These are phyloP conservation scores for Callipepla californica DNA, from an alignment of 2,113 vertebrate genomes.

Conservation along the genomic window DNA sequence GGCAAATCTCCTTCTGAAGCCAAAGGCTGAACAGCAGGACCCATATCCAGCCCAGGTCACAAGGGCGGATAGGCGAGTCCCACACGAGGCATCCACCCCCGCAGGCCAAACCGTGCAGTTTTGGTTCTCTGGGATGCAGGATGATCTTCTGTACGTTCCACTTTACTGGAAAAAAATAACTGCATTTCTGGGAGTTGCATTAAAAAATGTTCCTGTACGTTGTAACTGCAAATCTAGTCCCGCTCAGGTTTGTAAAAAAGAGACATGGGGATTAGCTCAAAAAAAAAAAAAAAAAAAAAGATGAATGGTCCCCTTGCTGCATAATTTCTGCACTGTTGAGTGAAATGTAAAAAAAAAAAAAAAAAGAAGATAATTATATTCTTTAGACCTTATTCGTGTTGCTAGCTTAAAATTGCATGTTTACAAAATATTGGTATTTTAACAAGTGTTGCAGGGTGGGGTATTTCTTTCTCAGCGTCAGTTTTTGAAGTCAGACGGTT, in stretches of 20 bases:
- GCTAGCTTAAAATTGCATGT: constrained; percentile 3
- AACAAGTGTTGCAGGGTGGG: background rate
- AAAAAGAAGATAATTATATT: background rate
- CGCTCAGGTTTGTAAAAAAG: background rate
- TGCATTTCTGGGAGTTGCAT: background rate
- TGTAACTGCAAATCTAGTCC: background rate
- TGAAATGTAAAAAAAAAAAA: background rate
- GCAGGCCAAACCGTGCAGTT: background rate
- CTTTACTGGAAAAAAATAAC: background rate
- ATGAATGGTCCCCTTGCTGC: too few species aligned
- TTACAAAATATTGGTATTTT: background rate
- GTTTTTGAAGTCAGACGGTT: constrained; percentile 24
- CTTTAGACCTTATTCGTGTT: background rate
- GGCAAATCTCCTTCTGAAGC: background rate
- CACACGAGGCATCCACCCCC: background rate
- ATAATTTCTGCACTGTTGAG: too few species aligned
- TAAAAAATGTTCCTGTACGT: background rate
- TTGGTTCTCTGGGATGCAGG: background rate
- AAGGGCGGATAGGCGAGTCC: too few species aligned
- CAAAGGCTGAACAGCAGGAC: background rate
- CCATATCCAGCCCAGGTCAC: background rate
- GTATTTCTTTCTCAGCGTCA: background rate
- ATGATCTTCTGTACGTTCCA: background rate
- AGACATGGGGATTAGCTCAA: background rate
- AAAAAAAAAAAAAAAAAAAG: background rate